These are phyloP conservation scores for Phymanthus crucifer DNA, from an alignment of 92 coral and sea anemone genomes.

Conservation along the genomic window DNA sequence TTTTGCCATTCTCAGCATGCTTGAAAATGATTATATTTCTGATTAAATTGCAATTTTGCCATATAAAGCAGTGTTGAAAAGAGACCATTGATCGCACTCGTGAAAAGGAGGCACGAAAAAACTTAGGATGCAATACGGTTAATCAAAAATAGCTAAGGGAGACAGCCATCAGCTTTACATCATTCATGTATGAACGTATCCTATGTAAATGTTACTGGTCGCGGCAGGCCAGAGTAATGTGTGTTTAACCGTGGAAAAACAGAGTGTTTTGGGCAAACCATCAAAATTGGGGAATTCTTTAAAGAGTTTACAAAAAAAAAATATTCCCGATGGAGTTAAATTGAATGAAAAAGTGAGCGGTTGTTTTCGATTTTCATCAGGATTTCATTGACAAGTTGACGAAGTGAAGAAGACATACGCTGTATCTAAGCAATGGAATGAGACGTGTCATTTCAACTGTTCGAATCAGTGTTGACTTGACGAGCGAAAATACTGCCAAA, in stretches of 20 bases:
- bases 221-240: conserved; percentile 16
- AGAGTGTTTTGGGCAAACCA: neutral
- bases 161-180: conserved; percentile 7
- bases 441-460: conserved; percentile 9
- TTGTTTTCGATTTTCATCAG: neutral
- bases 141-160: conserved; percentile 12
- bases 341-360: neutral
- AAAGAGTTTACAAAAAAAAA: neutral
- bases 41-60: conserved; percentile 51
- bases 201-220: conserved; percentile 31
- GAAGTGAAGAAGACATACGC: neutral
- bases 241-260: conserved; percentile 1
- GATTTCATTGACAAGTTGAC: neutral
- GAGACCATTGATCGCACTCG: conserved; percentile 19
- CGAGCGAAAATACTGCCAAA: conserved; percentile 27
- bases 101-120: neutral
- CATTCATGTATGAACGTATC: conserved; percentile 11
- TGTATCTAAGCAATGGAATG: conserved; percentile 23
- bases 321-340: neutral
- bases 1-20: conserved; percentile 54
- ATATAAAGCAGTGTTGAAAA: conserved; percentile 10
- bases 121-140: conserved; percentile 10
- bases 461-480: neutral
- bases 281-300: neutral
- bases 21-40: conserved; percentile 47